Evolutionary conservation across 2,888 invertebrate genomes (phyloP), one percentile per base, ranked within the genome.

Genomic region (Acleris laterana): DNA sequence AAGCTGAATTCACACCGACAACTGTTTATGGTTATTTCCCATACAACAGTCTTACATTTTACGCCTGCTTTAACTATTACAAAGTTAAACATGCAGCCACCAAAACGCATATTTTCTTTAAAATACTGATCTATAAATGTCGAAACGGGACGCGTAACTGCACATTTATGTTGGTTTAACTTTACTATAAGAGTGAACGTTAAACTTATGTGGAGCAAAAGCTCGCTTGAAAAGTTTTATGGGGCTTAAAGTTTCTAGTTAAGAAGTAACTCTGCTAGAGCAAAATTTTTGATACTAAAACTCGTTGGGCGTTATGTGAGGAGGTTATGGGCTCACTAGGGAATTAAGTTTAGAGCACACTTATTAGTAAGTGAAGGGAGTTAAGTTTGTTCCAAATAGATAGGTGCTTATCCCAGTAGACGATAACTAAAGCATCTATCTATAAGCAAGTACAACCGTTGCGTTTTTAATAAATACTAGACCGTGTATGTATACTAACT

Each of bases 141-240:
- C 42, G 28, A 70, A 38, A 16, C 49, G 38, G 17, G 19, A 22
- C 11, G n/a, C 32, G 22, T n/a, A 13, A 17, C 46, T 60, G 71
- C 61, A 74, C 70, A 61, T 22, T 44, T 65, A 71, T 48, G 44
- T 72, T 77, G 62, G 75, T 58, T 51, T 73, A 76, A 77, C 79
- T 79, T 78, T 82, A 82, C 82, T 85, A 88, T 87, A 85, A 84
- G 71, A 79, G 76, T 58, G 77, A 85, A 85, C 85, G 85, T 85
- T 79, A 85, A 89, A 90, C 87, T 92, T 91, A 89, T 88, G 89
- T 90, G 88, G 84, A 89, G 88, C 85, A 87, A 57, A 58, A 56
- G 64, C 61, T 55, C 81, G 86, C 86, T 90, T 82, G 80, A 89
- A 84, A 88, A 91, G 87, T 91, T 92, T 90, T 89, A 89, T 88